Evolutionary conservation across 2,797 vertebrate species (phyloP).

Genomic region (Fistularia commersonii): DNA sequence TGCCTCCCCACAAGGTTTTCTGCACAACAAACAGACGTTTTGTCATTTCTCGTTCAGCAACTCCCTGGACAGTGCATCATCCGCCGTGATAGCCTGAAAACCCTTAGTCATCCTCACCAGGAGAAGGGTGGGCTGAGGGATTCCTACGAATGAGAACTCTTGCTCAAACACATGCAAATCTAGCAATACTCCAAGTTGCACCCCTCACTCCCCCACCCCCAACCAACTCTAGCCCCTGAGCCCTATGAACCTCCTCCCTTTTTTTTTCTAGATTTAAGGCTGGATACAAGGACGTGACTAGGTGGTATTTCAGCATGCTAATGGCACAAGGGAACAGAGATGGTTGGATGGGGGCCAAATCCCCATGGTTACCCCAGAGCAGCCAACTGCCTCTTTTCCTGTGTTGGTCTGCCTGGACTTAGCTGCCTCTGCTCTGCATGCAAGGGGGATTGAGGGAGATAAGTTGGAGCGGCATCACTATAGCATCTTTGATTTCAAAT

Average conservation of each 20-base stretch:
- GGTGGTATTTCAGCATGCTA: slow-evolving; percentile 59
- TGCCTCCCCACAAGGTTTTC: slow-evolving; percentile 36
- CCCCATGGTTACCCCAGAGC: slow-evolving; percentile 69
- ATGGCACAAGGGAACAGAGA: slow-evolving; percentile 41
- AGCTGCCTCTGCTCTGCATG: not conserved
- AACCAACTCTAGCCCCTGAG: slow-evolving; percentile 1
- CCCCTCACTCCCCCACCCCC: not conserved
- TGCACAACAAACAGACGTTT: slow-evolving; percentile 52
- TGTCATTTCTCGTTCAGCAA: slow-evolving; percentile 42
- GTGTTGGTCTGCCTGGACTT: slow-evolving; percentile 33
- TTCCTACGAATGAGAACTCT: slow-evolving; percentile 60
- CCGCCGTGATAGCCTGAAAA: slow-evolving; percentile 56
- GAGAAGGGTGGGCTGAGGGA: slow-evolving; percentile 42
- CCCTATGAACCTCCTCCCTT: slow-evolving; percentile 15
- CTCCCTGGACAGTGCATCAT: slow-evolving; percentile 62
- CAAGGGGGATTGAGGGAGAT: not conserved
- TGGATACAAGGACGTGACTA: slow-evolving; percentile 49
- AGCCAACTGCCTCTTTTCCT: slow-evolving; percentile 57
- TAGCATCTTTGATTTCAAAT: no score
- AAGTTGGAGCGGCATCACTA: not conserved
- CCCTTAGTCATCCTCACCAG: slow-evolving; percentile 66
- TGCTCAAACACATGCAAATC: slow-evolving; percentile 44
- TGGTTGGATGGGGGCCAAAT: slow-evolving; percentile 65
- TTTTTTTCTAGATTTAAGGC: slow-evolving; percentile 35
- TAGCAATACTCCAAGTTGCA: slow-evolving; percentile 43